Conservation (phyloP, 53 echinoderm and acorn worm genomes). For the Pentamera pediparva region DNA sequence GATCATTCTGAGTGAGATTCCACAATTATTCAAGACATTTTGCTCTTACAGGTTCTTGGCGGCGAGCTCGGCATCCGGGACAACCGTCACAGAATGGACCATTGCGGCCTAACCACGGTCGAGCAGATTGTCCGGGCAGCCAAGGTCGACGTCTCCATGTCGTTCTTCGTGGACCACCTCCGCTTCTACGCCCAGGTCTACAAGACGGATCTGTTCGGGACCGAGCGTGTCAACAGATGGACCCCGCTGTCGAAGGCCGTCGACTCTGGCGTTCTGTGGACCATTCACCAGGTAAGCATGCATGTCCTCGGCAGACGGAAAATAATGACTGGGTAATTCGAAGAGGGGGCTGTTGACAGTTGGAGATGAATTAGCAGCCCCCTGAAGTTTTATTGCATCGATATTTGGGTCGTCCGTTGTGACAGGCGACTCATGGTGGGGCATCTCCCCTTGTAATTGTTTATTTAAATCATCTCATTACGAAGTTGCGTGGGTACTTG, state of each 20-base stretch:
- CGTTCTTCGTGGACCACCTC: constrained; percentile 61
- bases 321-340: no score
- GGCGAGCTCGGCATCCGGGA: constrained; percentile 3
- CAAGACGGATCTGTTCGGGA: constrained; percentile 53
- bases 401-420: no score
- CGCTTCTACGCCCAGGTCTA: constrained; percentile 53
- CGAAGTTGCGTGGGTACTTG: no score
- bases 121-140: constrained; percentile 47
- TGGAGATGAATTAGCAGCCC: no score
- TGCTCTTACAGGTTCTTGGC: no score
- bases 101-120: constrained; percentile 44
- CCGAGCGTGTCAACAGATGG: constrained; percentile 51
- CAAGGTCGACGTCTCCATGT: constrained; percentile 37
- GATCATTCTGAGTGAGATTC: background rate
- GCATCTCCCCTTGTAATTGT: no score
- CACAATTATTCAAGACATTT: background rate
- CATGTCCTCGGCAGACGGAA: no score
- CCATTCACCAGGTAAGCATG: constrained; percentile 68
- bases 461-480: no score
- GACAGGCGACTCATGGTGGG: no score
- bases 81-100: constrained; percentile 60
- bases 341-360: no score
- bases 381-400: no score
- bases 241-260: constrained; percentile 43
- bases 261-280: constrained; percentile 37